These are phyloP conservation scores for Schmidtea mediterranea DNA, from an alignment of 1,140 invertebrate species.

Conservation along the genomic window DNA sequence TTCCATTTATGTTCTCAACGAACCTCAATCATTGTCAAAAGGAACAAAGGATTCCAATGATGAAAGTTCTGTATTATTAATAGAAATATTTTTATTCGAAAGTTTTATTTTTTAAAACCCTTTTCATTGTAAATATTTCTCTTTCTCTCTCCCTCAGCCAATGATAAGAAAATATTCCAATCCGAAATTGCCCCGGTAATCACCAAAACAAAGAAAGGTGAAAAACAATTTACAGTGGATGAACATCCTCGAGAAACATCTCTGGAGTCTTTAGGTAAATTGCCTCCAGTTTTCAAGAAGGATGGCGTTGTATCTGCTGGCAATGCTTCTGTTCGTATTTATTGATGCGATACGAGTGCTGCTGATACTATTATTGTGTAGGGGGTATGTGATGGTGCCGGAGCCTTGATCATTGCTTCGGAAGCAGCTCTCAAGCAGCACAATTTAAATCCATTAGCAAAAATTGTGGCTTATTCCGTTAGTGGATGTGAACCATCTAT, in stretches of 20 bases:
- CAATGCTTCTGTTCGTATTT: slow-evolving; percentile 17
- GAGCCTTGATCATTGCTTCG: slow-evolving; percentile 43
- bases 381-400: slow-evolving; percentile 55
- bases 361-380: no score
- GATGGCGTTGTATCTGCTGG: slow-evolving; percentile 25
- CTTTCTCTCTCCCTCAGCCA: slow-evolving; percentile 36
- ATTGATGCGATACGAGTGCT: no score
- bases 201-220: slow-evolving; percentile 7
- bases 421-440: slow-evolving; percentile 29
- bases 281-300: slow-evolving; percentile 21
- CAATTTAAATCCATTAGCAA: slow-evolving; percentile 21
- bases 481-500: slow-evolving; percentile 23
- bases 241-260: slow-evolving; percentile 24
- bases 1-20: no score
- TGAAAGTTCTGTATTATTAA: no score
- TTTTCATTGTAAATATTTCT: no score
- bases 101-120: no score
- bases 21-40: no score
- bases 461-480: slow-evolving; percentile 23
- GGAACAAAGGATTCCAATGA: no score
- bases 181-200: slow-evolving; percentile 22
- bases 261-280: slow-evolving; percentile 19
- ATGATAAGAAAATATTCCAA: slow-evolving; percentile 50
- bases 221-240: slow-evolving; percentile 13
- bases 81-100: no score